A percentile compares a stretch with the other conserved stretches of the same genome.
These are phyloP conservation scores for Pitangus sulphuratus DNA, from an alignment of 2,797 vertebrate genomes.

Conservation along the genomic window DNA sequence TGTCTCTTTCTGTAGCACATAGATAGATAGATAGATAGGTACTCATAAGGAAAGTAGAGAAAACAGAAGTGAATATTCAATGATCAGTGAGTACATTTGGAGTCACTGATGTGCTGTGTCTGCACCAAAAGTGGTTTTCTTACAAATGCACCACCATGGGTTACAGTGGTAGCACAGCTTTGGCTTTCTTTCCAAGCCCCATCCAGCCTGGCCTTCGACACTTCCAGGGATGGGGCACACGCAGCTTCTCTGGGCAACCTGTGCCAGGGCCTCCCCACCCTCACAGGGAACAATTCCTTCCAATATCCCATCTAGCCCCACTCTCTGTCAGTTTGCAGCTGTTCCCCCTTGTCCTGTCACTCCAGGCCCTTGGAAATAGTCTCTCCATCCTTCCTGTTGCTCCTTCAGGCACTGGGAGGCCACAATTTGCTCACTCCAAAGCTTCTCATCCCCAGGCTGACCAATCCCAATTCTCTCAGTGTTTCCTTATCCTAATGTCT, in stretches of 20 bases:
- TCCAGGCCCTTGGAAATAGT: not conserved
- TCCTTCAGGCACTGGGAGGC: not conserved
- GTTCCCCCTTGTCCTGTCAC: not conserved
- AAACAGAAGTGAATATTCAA: not conserved
- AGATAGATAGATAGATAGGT: not conserved
- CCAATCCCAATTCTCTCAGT: not conserved
- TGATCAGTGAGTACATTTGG: not conserved
- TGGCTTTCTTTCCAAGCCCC: not conserved
- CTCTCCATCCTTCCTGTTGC: not conserved
- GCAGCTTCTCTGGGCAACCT: not conserved
- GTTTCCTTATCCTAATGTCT: not conserved
- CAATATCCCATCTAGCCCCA: accelerated
- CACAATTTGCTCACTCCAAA: not conserved
- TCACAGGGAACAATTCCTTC: accelerated
- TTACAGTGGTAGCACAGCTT: not conserved
- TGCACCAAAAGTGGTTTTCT: not conserved
- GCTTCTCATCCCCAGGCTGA: not conserved
- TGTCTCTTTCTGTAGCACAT: not conserved
- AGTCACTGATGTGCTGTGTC: not conserved
- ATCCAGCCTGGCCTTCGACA: not conserved
- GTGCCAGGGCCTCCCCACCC: not conserved
- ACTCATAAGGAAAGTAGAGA: not conserved
- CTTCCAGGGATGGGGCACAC: not conserved
- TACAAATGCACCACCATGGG: not conserved
- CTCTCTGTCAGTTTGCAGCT: accelerated